Base-by-base conservation (phyloP, 2,888 invertebrate species). In the Cataglyphis albicans region DNA sequence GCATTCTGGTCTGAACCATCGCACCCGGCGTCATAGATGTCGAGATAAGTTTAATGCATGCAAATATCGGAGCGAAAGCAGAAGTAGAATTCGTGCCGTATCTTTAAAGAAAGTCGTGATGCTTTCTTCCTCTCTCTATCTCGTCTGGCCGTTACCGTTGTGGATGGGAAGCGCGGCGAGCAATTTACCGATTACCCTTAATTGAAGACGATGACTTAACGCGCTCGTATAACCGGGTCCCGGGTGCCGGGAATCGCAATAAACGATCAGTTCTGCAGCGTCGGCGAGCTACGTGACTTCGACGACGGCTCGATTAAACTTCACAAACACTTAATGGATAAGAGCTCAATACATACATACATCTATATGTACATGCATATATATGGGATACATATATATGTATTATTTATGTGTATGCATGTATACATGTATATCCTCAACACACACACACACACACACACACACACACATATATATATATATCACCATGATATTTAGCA, bases 161-260 rank as follows among this genome's bases (percentile, higher is more conserved):
- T 55, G 48, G 76, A 7, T 76, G 64, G 52, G 61, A 65, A 64
- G 72, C 38, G 63, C 70, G 41, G 86, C 84, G 88, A 88, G 91
- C 92, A 93, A 93, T 93, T 93, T 93, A 92, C 92, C 91, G 93
- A 93, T 93, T 93, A 94, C 91, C 92, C 92, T 92, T 93, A 93
- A 93, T 94, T 93, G 93, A 93, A 93, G 93, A 91, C 91, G 91
- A 91, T 91, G 92, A 92, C 92, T 92, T 91, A 91, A 92, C 91
- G 90, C 88, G 88, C 82, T 86, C 88, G 88, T 91, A 89, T 88
- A 87, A 88, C 86, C 88, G n/a, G n/a, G 82, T 85, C 86, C 73
- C 80, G 87, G 84, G 86, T 85, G 86, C 82, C 76, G 52, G 82
- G 83, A 84, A 88, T 90, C 85, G 89, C 88, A 89, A 91, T 89